phyloP scores from a whole-genome alignment of 2,888 invertebrate species.

The Agrypnus murinus region DNA sequence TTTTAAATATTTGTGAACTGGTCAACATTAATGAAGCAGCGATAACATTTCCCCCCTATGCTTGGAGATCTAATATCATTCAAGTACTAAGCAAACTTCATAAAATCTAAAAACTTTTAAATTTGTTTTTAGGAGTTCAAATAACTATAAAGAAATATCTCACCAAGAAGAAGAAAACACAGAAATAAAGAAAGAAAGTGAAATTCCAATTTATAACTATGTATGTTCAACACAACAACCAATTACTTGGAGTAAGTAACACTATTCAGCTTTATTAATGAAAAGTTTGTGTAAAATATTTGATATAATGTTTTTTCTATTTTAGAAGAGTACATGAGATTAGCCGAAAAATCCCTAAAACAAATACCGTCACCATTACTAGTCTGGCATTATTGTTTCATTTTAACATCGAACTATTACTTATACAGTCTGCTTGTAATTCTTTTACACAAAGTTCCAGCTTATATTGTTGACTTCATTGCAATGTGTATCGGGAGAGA shows the following conservation, averaged over 20 bases:
- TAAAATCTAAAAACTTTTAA: no score
- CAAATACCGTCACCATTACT: constrained; percentile 73
- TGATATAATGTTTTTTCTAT: constrained; percentile 2
- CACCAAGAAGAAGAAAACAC: neutral
- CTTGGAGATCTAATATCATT: no score
- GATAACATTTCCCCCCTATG: no score
- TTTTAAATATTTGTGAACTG: no score
- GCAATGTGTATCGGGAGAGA: constrained; percentile 69
- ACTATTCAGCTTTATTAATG: no score
- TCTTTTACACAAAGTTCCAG: constrained; percentile 78
- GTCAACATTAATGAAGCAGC: no score
- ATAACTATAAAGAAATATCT: constrained; percentile 17
- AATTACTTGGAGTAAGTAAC: constrained; percentile 56
- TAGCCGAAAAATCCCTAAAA: constrained; percentile 73
- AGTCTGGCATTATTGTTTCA: constrained; percentile 71
- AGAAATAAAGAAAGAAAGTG: neutral
- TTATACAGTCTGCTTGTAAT: constrained; percentile 70
- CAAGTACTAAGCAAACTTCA: no score
- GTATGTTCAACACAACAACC: constrained; percentile 51
- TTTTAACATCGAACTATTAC: constrained; percentile 63
- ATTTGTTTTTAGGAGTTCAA: constrained; percentile 20
- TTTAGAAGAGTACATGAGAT: constrained; percentile 72
- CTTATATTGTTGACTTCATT: constrained; percentile 75
- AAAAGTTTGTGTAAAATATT: no score
- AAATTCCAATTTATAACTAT: constrained; percentile 42